Base-by-base conservation (phyloP, 2,797 vertebrate species). In the Cirrhinus mrigala region DNA sequence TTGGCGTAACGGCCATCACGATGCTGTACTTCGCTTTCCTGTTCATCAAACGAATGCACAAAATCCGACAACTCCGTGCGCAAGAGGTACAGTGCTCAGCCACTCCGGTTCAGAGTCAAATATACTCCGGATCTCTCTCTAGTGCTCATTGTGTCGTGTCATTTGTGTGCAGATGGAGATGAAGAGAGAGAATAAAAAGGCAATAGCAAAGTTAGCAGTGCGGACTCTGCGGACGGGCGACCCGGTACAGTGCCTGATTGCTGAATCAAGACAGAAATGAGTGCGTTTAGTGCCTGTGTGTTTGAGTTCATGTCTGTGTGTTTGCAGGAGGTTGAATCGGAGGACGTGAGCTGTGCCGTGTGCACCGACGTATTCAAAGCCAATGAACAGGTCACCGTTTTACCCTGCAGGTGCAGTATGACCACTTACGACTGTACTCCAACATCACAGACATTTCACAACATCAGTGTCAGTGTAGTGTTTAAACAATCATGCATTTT, bases 1-100 rank as follows among this genome's bases (percentile, higher is more conserved):
- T 99, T 79, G 93, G 98, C 3, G 96, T 99, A 85, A 98, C 96
- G 0, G 96, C 96, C 2, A 96, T 97, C 74, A 97, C 97, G 0
- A 93, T 98, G 83, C 93, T 96, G 85, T 99, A 98, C 91, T 98
- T 98, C 52, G 95, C 96, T 82, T 97, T 97, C 56, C 95, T 98
- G 88, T 96, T 97, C 1, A 96, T 95, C 24, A 95, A 94, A 83
- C 96, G 96, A 10, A 91, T 98, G 52, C 94, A 96, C 88, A 89
- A 89, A 0, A 89, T 97, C 70, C 94, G 93, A 69, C 90, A 92
- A 82, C 95, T 95, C 83, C 94, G 90, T 87, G 94, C 92, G 82
- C 89, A 88, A 27, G 80, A 87, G 89, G 89, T 90, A 64, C 85
- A 64, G 50, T 7, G 8, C 54, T 66, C n/a, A n/a, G 37, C 8